Conservation (phyloP, 2,797 vertebrate species). For the Sternarchorhynchus goeldii region DNA sequence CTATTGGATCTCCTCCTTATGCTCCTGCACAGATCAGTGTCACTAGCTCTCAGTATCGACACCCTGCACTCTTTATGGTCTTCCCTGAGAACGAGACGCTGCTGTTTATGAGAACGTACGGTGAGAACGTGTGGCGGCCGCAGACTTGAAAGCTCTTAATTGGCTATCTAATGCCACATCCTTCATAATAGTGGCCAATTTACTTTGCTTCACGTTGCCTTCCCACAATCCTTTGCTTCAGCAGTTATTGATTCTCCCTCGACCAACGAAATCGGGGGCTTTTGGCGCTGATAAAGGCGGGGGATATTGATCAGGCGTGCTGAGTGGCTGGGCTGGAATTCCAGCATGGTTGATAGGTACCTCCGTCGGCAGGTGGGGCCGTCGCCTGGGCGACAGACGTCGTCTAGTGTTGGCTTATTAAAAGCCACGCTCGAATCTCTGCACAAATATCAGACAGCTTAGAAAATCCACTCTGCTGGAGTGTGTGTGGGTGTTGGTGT, state of each 20-base stretch:
- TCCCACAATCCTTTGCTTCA: conserved; percentile 19
- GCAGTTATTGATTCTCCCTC: conserved; percentile 34
- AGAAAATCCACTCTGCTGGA: conserved; percentile 4
- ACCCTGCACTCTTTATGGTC: background rate
- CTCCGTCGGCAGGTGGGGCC: conserved; percentile 30
- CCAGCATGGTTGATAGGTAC: conserved; percentile 44
- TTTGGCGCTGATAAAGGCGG: conserved; percentile 38
- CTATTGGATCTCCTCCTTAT: background rate
- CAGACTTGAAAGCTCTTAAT: background rate
- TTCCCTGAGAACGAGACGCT: background rate
- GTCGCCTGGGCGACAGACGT: conserved; percentile 21
- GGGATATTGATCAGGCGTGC: conserved; percentile 54
- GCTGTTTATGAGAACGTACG: background rate
- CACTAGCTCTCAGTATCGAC: background rate
- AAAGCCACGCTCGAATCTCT: conserved; percentile 28
- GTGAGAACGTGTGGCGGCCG: too few relatives aligned
- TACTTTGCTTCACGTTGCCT: conserved; percentile 15
- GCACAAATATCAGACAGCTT: conserved; percentile 40
- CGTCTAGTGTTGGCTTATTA: conserved; percentile 21
- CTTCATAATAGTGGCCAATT: background rate
- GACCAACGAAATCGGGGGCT: conserved; percentile 29
- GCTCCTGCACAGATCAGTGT: conserved; percentile 5
- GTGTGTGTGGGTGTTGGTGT: conserved; percentile 14
- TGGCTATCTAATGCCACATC: background rate
- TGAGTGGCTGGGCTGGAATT: conserved; percentile 59